A percentile compares a stretch with the other conserved stretches of the same genome.
phyloP scores from a whole-genome alignment of 2,888 invertebrate species.

The Alentia gelatinosa region DNA sequence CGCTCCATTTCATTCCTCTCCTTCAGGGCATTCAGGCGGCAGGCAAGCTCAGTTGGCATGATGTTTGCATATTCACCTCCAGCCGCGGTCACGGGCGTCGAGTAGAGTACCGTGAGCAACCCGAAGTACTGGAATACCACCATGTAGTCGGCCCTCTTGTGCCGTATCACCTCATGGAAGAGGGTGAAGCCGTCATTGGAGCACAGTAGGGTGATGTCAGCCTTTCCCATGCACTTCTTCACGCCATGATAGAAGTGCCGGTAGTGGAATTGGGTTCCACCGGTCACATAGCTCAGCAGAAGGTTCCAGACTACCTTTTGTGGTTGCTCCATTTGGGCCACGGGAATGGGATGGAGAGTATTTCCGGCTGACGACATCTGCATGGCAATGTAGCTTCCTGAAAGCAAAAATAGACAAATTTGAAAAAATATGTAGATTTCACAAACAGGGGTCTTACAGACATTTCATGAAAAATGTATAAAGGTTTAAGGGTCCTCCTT shows the following conservation, averaged over 20 bases:
- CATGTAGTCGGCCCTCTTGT: conserved; percentile 33
- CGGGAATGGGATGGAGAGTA: background rate
- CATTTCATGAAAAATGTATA: too few relatives aligned
- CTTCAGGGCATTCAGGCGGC: background rate
- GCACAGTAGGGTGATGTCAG: background rate
- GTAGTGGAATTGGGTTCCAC: background rate
- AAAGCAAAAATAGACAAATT: background rate
- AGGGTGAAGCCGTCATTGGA: conserved; percentile 31
- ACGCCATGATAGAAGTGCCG: conserved; percentile 12
- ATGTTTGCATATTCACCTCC: conserved; percentile 3
- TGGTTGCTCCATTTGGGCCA: background rate
- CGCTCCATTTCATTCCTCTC: conserved; percentile 35
- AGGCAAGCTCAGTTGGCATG: conserved; percentile 2
- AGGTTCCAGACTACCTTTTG: background rate
- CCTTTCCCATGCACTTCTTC: background rate
- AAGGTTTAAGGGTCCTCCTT: too few relatives aligned
- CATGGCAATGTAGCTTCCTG: background rate
- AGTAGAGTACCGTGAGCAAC: background rate
- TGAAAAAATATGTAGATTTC: background rate
- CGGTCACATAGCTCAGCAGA: background rate
- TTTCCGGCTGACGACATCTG: background rate
- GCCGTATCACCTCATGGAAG: conserved; percentile 16
- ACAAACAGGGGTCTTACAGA: background rate
- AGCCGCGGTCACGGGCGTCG: background rate
- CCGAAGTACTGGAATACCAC: conserved; percentile 27